Conservation (phyloP, 1,140 invertebrate species). For the Pachypeltis micranthus region DNA sequence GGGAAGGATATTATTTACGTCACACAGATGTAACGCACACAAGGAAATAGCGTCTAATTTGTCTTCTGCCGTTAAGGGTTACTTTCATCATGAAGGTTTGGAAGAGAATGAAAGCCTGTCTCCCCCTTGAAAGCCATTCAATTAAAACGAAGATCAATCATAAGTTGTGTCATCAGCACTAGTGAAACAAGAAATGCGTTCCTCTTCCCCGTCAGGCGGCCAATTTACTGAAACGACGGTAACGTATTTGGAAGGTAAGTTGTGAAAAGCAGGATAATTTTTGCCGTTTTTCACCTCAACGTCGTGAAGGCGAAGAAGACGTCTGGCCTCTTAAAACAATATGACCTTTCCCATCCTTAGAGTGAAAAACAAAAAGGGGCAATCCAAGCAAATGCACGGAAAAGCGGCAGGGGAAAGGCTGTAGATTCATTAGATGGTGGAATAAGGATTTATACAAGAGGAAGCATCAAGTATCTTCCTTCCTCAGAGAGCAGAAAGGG, state of each 20-base stretch:
- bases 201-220: not conserved
- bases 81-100: no score
- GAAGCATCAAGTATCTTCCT: constrained; percentile 5
- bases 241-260: no score
- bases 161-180: not conserved
- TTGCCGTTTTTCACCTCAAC: not conserved
- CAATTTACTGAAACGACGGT: no score
- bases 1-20: no score
- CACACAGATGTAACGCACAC: no score
- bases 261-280: not conserved
- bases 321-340: not conserved
- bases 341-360: not conserved
- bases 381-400: constrained; percentile 4
- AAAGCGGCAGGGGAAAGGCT: not conserved
- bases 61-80: no score
- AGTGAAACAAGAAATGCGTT: not conserved
- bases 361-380: not conserved
- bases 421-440: constrained; percentile 6
- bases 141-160: not conserved
- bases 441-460: constrained; percentile 7
- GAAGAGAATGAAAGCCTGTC: no score
- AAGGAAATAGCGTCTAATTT: no score
- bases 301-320: not conserved
- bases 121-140: no score
- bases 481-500: not conserved